Conservation (phyloP, 2,888 invertebrate species). For the Andrena chrysosceles region DNA sequence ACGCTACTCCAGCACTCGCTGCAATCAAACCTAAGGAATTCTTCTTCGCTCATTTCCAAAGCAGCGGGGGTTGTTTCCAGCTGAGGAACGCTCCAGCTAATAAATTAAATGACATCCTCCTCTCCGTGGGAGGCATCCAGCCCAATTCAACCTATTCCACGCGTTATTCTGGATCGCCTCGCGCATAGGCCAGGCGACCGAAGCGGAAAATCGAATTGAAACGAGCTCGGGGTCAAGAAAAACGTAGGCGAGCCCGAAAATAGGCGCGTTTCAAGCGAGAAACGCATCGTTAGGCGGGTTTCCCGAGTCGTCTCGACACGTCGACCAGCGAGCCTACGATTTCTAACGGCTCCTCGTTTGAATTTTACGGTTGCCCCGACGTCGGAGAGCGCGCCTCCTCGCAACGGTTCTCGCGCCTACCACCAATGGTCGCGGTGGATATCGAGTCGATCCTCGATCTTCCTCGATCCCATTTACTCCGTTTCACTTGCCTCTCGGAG, state of each 20-base stretch:
- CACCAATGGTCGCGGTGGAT: constrained; percentile 11
- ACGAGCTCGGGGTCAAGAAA: neutral
- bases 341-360: constrained; percentile 34
- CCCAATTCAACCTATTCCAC: too few relatives aligned
- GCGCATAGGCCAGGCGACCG: neutral
- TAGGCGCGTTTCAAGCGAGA: neutral
- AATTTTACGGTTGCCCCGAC: constrained; percentile 34
- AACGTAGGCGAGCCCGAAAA: neutral
- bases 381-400: constrained; percentile 3
- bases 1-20: too few relatives aligned
- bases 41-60: too few relatives aligned
- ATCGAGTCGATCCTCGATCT: constrained; percentile 13
- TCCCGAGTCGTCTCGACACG: neutral
- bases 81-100: too few relatives aligned
- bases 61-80: too few relatives aligned
- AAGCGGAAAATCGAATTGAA: neutral
- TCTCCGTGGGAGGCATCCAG: too few relatives aligned
- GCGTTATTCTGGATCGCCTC: too few relatives aligned
- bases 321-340: neutral
- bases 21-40: too few relatives aligned
- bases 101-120: too few relatives aligned
- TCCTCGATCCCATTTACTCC: neutral
- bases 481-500: neutral
- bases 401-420: constrained; percentile 27
- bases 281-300: neutral